These are phyloP conservation scores for Litocranius walleri DNA, from an alignment of 2,113 vertebrate species.

Conservation along the genomic window DNA sequence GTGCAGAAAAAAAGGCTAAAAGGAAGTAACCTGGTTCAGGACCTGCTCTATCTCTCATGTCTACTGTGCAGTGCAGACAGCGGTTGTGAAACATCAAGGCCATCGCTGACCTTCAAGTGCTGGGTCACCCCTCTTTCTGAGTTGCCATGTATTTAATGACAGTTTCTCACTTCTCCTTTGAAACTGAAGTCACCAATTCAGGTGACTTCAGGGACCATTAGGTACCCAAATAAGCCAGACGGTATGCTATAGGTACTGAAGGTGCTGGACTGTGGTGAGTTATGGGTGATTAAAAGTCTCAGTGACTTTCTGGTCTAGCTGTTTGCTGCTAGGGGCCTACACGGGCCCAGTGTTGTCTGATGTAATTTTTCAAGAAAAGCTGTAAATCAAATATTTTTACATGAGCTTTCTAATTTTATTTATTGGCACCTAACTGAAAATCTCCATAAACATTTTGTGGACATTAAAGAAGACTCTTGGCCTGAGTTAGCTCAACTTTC, in stretches of 20 bases:
- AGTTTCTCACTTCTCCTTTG: slow-evolving; percentile 8
- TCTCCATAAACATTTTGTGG: neutral
- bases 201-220: neutral
- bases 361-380: slow-evolving; percentile 19
- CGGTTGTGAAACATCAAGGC: neutral
- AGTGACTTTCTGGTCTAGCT: slow-evolving; percentile 4
- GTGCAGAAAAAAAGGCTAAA: neutral
- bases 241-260: neutral
- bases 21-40: neutral
- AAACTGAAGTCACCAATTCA: neutral
- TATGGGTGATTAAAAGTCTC: neutral
- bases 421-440: neutral
- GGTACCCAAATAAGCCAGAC: neutral
- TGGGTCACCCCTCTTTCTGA: neutral
- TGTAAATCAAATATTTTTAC: neutral
- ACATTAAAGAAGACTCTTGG: neutral
- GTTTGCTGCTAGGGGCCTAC: neutral
- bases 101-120: neutral
- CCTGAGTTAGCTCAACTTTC: neutral
- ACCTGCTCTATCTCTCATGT: neutral
- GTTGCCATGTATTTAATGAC: neutral
- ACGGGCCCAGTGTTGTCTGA: neutral
- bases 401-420: neutral
- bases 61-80: neutral
- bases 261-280: neutral